These are phyloP conservation scores for Phthorimaea operculella DNA, from an alignment of 1,140 invertebrate genomes.

Conservation along the genomic window DNA sequence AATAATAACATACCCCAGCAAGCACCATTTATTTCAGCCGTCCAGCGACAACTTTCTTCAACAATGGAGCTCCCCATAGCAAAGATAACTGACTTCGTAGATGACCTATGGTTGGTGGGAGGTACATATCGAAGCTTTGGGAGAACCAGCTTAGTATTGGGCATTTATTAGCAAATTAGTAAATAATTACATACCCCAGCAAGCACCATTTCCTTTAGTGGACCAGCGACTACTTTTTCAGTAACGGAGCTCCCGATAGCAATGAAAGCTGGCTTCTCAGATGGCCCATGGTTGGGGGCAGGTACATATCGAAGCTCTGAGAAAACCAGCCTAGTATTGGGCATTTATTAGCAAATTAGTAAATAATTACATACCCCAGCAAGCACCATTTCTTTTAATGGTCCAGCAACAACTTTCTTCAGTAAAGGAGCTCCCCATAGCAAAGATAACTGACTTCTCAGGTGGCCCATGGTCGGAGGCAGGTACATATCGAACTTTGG, in stretches of 20 bases:
- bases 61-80: constrained; percentile 79
- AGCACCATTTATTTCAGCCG: constrained; percentile 58
- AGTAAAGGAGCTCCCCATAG: constrained; percentile 80
- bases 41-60: constrained; percentile 52
- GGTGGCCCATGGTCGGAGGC: constrained; percentile 82
- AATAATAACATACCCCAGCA: constrained; percentile 28
- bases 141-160: constrained; percentile 97
- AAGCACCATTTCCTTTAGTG: constrained; percentile 56
- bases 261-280: constrained; percentile 86
- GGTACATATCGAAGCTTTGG: constrained; percentile 82
- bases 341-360: constrained; percentile 97
- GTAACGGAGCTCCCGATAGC: constrained; percentile 79
- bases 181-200: constrained; percentile 30
- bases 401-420: constrained; percentile 52
- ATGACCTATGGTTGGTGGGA: constrained; percentile 84
- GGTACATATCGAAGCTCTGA: constrained; percentile 81
- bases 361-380: no score
- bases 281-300: constrained; percentile 84
- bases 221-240: constrained; percentile 55
- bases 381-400: constrained; percentile 56
- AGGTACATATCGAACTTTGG: constrained; percentile 84
- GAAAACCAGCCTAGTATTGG: constrained; percentile 97
- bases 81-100: constrained; percentile 86
- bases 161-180: constrained; percentile 97
- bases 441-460: constrained; percentile 85